These are phyloP conservation scores for Chiloscyllium punctatum DNA, from an alignment of 2,797 vertebrate genomes.

Conservation along the genomic window DNA sequence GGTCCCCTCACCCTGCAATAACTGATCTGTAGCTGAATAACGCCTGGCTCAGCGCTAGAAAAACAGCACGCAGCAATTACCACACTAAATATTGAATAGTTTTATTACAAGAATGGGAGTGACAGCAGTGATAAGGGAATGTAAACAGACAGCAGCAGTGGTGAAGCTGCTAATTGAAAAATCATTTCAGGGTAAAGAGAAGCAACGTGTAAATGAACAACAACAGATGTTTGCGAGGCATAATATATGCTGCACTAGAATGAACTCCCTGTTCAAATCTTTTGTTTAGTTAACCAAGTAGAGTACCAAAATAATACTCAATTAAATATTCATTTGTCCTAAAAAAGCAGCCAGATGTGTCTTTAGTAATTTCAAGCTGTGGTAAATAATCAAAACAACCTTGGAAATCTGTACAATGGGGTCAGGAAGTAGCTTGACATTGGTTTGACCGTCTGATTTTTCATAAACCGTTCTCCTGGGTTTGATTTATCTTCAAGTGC, in stretches of 20 bases:
- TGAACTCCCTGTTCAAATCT: background rate
- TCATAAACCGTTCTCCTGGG: conserved; percentile 47
- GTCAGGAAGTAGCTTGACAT: conserved; percentile 43
- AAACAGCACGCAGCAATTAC: background rate
- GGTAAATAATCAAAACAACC: background rate
- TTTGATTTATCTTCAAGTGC: conserved; percentile 46
- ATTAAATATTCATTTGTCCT: background rate
- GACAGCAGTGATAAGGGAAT: background rate
- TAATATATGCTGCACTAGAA: background rate
- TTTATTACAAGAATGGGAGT: background rate
- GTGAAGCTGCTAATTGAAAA: background rate
- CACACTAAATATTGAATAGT: background rate
- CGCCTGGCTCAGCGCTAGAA: background rate
- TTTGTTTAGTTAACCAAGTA: background rate
- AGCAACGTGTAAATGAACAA: background rate
- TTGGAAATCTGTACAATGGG: conserved; percentile 2
- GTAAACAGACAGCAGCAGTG: background rate
- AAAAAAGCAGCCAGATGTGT: background rate
- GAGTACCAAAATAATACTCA: background rate
- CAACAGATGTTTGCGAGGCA: background rate
- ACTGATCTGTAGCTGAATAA: background rate
- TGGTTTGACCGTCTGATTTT: conserved; percentile 45
- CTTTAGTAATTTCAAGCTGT: background rate
- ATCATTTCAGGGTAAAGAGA: background rate
- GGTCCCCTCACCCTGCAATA: background rate